phyloP scores from a whole-genome alignment of 2,888 invertebrate genomes.

The Steinernema scapterisci region DNA sequence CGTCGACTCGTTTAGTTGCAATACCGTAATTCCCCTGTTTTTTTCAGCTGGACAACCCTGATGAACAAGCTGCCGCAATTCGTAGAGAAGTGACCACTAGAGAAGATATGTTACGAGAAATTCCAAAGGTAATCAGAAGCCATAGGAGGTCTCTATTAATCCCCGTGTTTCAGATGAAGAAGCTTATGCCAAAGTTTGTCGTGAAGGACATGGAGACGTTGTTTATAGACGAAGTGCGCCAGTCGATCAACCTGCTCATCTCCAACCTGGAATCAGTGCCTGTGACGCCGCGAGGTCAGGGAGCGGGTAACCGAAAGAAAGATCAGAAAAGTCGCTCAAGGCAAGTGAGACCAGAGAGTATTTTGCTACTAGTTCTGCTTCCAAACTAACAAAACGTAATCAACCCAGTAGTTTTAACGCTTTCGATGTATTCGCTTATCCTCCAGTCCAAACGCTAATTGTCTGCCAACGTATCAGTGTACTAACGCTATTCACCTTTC shows the following conservation, averaged over 20 bases:
- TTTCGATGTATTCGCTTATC: constrained; percentile 7
- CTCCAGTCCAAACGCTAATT: background rate
- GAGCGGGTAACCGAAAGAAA: constrained; percentile 84
- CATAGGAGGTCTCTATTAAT: constrained; percentile 29
- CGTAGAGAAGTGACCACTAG: constrained; percentile 94
- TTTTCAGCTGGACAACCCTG: constrained; percentile 94
- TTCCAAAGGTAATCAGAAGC: constrained; percentile 81
- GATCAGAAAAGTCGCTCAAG: constrained; percentile 88
- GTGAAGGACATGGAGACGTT: constrained; percentile 99
- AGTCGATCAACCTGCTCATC: constrained; percentile 96
- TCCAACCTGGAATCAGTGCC: constrained; percentile 97
- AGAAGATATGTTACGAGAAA: constrained; percentile 92
- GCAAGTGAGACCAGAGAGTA: constrained; percentile 73
- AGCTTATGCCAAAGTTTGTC: constrained; percentile 97
- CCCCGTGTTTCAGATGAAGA: constrained; percentile 79
- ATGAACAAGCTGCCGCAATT: constrained; percentile 99
- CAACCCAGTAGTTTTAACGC: background rate
- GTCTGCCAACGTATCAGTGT: background rate
- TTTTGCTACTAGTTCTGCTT: constrained; percentile 20
- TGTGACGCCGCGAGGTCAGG: constrained; percentile 89
- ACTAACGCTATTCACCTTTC: constrained; percentile 19
- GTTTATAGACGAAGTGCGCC: constrained; percentile 96
- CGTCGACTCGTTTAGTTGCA: constrained; percentile 7
- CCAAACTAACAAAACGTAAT: constrained; percentile 29
- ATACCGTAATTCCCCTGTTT: constrained; percentile 33